A percentile compares a stretch with the other conserved stretches of the same genome.
Conservation (phyloP, 1,140 invertebrate genomes). For the Antheraea mylitta region DNA sequence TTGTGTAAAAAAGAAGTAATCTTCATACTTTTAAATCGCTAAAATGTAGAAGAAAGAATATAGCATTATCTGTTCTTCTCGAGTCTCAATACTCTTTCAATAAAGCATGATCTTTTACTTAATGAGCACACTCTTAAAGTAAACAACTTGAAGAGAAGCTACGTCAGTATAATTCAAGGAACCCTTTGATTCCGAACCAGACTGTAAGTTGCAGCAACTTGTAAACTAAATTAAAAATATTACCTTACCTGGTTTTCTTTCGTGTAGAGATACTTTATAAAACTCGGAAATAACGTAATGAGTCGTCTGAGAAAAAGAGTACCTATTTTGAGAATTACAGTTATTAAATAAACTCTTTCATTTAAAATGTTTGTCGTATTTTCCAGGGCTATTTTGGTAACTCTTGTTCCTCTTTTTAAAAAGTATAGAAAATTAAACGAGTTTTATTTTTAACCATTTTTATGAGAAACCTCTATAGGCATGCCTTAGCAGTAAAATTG, state of each 20-base stretch:
- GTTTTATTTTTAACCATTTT: too few relatives aligned
- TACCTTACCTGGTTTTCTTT: neutral
- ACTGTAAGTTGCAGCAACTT: constrained; percentile 35
- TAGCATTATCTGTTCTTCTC: constrained; percentile 6
- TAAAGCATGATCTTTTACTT: constrained; percentile 65
- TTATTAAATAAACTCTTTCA: neutral
- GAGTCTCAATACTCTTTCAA: constrained; percentile 59
- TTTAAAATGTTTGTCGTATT: neutral
- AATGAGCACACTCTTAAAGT: constrained; percentile 64
- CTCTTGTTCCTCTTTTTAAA: too few relatives aligned
- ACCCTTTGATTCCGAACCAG: constrained; percentile 53
- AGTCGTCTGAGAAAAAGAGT: neutral
- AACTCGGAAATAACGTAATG: neutral
- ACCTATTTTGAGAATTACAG: neutral
- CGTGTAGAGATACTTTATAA: neutral
- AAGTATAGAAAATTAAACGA: too few relatives aligned
- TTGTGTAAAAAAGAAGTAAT: too few relatives aligned
- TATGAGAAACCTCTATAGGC: too few relatives aligned
- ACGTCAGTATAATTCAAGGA: constrained; percentile 50
- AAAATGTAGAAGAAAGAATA: too few relatives aligned
- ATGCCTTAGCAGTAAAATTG: too few relatives aligned
- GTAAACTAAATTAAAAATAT: constrained; percentile 39
- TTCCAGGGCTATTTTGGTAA: too few relatives aligned
- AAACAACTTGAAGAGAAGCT: constrained; percentile 67
- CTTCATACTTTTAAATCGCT: too few relatives aligned